Conservation (phyloP, 2,797 vertebrate species). For the Hoplostethus mediterraneus region DNA sequence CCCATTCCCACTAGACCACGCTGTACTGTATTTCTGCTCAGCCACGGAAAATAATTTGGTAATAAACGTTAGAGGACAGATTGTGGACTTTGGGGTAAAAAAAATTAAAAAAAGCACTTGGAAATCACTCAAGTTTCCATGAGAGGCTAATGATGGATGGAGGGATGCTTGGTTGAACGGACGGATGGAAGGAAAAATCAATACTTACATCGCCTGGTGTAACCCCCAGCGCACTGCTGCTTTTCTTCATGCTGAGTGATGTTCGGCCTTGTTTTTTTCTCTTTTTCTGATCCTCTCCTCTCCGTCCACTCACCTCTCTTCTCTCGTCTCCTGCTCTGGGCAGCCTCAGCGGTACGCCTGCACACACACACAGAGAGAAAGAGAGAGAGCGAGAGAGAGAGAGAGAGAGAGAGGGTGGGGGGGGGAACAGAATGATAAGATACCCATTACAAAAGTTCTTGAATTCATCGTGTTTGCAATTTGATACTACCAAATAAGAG, state of each 20-base stretch:
- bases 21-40: conserved; percentile 10
- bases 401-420: background rate
- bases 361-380: conserved; percentile 36
- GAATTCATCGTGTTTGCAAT: background rate
- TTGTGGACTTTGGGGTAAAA: background rate
- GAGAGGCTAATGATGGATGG: background rate
- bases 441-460: conserved; percentile 44
- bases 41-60: conserved; percentile 3
- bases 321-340: conserved; percentile 42
- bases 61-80: conserved; percentile 41
- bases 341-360: conserved; percentile 58
- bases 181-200: conserved; percentile 52
- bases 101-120: conserved; percentile 2
- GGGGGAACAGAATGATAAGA: conserved; percentile 21
- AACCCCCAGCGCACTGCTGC: conserved; percentile 91
- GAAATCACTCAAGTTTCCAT: background rate
- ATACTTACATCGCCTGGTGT: conserved; percentile 90
- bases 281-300: conserved; percentile 25
- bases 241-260: conserved; percentile 92
- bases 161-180: conserved; percentile 20
- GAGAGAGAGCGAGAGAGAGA: conserved; percentile 20
- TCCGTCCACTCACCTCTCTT: conserved; percentile 26
- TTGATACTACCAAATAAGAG: no score
- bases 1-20: conserved; percentile 42
- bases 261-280: conserved; percentile 33